Evolutionary conservation across 2,113 vertebrate genomes (phyloP).

Genomic region (Dascyllus trimaculatus): DNA sequence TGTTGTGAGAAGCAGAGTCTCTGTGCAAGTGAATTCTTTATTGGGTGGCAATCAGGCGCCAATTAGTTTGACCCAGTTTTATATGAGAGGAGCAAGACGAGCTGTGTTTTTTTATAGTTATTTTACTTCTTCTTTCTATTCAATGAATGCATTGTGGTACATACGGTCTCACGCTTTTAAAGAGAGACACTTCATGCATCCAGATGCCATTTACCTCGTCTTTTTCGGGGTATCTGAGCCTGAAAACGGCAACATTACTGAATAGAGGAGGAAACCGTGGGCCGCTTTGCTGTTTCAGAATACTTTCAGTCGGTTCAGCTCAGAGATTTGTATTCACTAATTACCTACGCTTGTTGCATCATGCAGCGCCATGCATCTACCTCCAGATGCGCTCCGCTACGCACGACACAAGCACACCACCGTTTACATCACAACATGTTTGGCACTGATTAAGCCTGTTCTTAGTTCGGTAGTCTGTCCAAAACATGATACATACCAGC

Average conservation of each 20-base stretch:
- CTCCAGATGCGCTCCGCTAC: no score
- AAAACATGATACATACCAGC: no score
- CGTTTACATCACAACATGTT: no score
- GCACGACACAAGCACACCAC: no score
- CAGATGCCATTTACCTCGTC: background rate
- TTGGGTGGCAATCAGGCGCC: conserved; percentile 37
- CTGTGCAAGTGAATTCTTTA: conserved; percentile 51
- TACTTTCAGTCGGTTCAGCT: background rate
- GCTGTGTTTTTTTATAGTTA: conserved; percentile 3
- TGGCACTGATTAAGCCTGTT: no score
- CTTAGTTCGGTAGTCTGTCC: no score
- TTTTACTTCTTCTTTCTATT: background rate
- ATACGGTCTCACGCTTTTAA: background rate
- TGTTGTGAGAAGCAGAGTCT: conserved; percentile 38
- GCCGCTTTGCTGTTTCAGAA: background rate
- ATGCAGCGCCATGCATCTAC: no score
- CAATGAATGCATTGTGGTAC: background rate
- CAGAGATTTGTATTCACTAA: background rate
- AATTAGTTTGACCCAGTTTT: conserved; percentile 69
- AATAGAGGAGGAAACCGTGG: background rate
- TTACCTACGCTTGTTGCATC: no score
- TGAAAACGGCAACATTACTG: background rate
- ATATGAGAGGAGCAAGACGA: background rate
- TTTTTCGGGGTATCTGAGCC: no score
- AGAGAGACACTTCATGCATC: background rate